Evolutionary conservation across 2,797 vertebrate species (phyloP).

Genomic region (Lepus oiostolus): DNA sequence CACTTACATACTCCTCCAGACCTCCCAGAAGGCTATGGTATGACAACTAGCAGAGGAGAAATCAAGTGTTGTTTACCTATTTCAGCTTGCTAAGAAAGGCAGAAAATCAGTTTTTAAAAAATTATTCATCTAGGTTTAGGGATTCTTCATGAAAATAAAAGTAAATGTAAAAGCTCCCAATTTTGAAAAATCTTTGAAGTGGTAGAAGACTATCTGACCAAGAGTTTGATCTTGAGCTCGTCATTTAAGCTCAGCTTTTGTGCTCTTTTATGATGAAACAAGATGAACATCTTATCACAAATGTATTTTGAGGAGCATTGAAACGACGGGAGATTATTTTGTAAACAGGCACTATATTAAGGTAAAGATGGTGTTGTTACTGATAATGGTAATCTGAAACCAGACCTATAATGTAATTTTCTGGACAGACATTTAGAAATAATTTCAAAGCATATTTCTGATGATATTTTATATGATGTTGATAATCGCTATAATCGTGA

Average conservation of each 20-base stretch:
- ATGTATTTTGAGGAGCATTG: not conserved
- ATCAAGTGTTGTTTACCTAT: conserved; percentile 20
- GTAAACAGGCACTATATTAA: conserved; percentile 7
- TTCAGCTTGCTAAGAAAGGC: conserved; percentile 63
- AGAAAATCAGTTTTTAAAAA: conserved; percentile 53
- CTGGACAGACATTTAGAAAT: conserved; percentile 36
- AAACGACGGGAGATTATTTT: conserved; percentile 18
- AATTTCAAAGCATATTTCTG: conserved; percentile 34
- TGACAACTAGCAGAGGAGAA: conserved; percentile 73
- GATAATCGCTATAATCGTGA: conserved; percentile 26
- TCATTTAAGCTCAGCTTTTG: conserved; percentile 51
- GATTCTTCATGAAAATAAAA: conserved; percentile 64
- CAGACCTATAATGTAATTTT: conserved; percentile 13
- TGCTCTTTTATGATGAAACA: conserved; percentile 48
- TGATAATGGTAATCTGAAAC: conserved; percentile 21
- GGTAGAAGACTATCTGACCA: conserved; percentile 2
- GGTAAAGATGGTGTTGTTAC: not conserved
- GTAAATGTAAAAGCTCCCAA: conserved; percentile 49
- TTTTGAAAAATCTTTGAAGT: conserved; percentile 61
- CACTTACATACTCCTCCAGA: conserved; percentile 98
- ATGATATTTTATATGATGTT: conserved; percentile 4
- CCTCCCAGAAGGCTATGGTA: conserved; percentile 98
- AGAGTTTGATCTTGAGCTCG: not conserved
- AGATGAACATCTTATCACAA: conserved; percentile 26
- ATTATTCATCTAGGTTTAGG: conserved; percentile 47